Evolutionary conservation across 2,888 invertebrate species (phyloP).

Genomic region (Carterocephalus palaemon): DNA sequence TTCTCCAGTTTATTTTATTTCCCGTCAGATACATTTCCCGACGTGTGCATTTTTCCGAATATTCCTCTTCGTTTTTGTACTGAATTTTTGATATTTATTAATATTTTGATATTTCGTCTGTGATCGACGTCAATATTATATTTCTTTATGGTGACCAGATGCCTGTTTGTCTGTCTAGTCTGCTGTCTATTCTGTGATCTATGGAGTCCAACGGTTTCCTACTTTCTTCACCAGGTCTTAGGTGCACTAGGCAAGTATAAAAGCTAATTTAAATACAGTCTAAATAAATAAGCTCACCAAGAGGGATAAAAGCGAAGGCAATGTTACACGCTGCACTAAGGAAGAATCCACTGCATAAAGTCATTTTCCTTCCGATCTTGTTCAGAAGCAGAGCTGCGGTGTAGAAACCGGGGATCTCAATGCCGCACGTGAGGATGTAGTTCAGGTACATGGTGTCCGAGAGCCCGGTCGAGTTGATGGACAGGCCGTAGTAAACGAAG

Average conservation of each 20-base stretch:
- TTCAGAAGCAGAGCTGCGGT: constrained; percentile 77
- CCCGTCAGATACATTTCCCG: no score
- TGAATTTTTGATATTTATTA: no score
- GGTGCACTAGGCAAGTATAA: neutral
- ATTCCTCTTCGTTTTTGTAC: no score
- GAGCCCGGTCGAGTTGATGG: constrained; percentile 82
- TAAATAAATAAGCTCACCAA: constrained; percentile 35
- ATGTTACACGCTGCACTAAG: constrained; percentile 31
- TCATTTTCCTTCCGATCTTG: constrained; percentile 59
- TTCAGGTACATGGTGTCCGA: constrained; percentile 84
- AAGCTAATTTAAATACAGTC: neutral
- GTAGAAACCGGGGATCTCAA: constrained; percentile 82
- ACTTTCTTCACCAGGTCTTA: no score
- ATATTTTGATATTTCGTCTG: no score
- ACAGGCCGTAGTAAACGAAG: constrained; percentile 86
- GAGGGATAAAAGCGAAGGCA: constrained; percentile 32
- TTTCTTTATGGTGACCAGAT: no score
- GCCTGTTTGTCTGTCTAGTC: no score
- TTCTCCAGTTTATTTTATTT: no score
- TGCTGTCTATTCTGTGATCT: no score
- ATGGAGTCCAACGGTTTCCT: no score
- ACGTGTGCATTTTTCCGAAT: no score
- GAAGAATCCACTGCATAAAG: constrained; percentile 32
- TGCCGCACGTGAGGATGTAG: constrained; percentile 76
- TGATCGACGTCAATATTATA: no score